Evolutionary conservation across 2,888 invertebrate species (phyloP).

Genomic region (Muscina levida): DNA sequence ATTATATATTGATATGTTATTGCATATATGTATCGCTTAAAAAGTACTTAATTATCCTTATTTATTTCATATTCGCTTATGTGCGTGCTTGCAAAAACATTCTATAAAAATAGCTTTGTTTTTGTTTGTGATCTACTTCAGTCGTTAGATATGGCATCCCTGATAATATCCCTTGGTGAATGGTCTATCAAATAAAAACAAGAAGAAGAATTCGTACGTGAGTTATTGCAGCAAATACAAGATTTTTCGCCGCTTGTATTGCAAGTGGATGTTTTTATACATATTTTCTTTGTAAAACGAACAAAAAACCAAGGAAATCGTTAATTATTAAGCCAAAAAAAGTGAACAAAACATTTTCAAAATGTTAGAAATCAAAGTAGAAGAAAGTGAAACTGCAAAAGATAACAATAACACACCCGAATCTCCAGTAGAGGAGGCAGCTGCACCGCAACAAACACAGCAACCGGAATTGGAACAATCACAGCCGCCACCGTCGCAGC

Average conservation of each 20-base stretch:
- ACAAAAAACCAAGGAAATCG: not conserved
- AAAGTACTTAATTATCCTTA: too few relatives aligned
- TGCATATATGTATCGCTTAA: too few relatives aligned
- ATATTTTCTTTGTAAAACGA: slow-evolving; percentile 1
- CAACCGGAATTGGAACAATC: not conserved
- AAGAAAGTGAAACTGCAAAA: slow-evolving; percentile 26
- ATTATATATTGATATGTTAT: too few relatives aligned
- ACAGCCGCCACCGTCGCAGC: slow-evolving; percentile 16
- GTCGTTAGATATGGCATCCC: slow-evolving; percentile 23
- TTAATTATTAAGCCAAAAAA: slow-evolving; percentile 40
- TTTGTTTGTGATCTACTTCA: too few relatives aligned
- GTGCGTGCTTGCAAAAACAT: too few relatives aligned
- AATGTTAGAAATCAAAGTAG: slow-evolving; percentile 52
- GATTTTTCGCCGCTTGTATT: slow-evolving; percentile 61
- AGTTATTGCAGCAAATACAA: slow-evolving; percentile 51
- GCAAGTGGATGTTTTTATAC: slow-evolving; percentile 21
- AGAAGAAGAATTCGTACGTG: slow-evolving; percentile 57
- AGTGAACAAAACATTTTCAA: slow-evolving; percentile 3
- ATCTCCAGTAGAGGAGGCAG: not conserved
- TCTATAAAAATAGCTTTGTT: too few relatives aligned
- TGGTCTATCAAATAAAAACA: slow-evolving; percentile 11
- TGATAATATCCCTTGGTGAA: not conserved
- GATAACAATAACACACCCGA: slow-evolving; percentile 5
- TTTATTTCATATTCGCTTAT: too few relatives aligned
- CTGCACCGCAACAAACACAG: not conserved